Base-by-base conservation (phyloP, 2,113 vertebrate genomes). In the Oryzias celebensis region DNA sequence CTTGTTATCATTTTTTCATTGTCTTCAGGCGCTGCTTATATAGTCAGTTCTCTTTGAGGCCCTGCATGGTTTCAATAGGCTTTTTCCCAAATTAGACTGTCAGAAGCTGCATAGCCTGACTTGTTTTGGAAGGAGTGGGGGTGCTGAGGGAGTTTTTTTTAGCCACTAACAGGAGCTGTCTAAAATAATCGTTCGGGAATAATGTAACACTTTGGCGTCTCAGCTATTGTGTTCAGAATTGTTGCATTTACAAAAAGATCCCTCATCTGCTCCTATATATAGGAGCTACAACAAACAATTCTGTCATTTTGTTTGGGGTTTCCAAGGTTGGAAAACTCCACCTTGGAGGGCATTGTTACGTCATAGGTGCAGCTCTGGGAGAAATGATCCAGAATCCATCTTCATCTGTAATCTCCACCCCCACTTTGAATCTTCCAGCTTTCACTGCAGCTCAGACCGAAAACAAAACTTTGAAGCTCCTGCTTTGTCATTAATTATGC, bases 151-250 rank as follows among this genome's bases (percentile, higher is more conserved):
- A 55, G 36, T 5, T n/a, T 53, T 53, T 53, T 28, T 52, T 52
- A 13, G n/a, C 52, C n/a, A 17, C 12, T 41, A 84, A 77, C 48
- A 6, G 16, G 68, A 26, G 28, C 56, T 52, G 51, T 59, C 17
- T 0, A 4, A 43, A 23, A 17, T 36, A 26, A 70, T 74, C 49
- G 62, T 68, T 64, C 62, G 67, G 58, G 62, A 60, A 73, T 54
- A 60, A 58, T 54, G 26, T 75, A 68, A 71, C 77, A 57, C 57
- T 46, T 62, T 16, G 2, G 20, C n/a, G 41, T 64, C 26, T 75
- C 28, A 22, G 28, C 47, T 26, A 14, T 62, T 63, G 50, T 52
- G 65, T 68, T 28, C 26, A 28, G 1, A 28, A 28, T 6, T 28
- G 26, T 6, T 16, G 14, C 18, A 52, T 76, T 53, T 57, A 64